Conservation (phyloP, 2,113 vertebrate species). For the Cervus canadensis region DNA sequence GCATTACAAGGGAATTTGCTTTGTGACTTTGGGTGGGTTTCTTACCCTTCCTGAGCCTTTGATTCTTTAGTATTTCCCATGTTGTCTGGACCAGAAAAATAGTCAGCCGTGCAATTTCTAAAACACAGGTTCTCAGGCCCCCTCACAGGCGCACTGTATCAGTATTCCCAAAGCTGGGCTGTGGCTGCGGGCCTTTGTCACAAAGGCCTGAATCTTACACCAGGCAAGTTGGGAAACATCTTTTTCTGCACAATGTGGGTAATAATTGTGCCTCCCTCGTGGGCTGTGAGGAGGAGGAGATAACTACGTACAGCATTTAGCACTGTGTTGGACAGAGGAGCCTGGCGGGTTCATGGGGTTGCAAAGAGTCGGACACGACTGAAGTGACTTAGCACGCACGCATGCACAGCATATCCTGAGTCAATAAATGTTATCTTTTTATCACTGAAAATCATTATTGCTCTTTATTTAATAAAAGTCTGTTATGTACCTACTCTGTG, state of each 20-base stretch:
- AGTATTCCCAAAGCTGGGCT: neutral
- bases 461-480: neutral
- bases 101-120: neutral
- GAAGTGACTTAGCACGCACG: neutral
- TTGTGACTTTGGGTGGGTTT: neutral
- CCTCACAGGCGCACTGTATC: too few relatives aligned
- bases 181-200: neutral
- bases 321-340: neutral
- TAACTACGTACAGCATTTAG: neutral
- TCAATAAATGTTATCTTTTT: neutral
- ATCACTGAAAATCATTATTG: neutral
- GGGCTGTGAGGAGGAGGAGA: neutral
- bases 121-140: neutral
- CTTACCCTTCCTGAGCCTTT: neutral
- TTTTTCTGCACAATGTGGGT: neutral
- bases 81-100: neutral
- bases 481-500: neutral
- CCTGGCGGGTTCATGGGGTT: accelerated
- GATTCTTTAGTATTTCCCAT: neutral
- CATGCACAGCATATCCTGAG: accelerated
- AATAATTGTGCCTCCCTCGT: neutral
- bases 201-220: neutral
- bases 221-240: neutral
- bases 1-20: neutral
- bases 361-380: accelerated